Evolutionary conservation across 2,113 vertebrate genomes (phyloP).

Genomic region (Naja naja): DNA sequence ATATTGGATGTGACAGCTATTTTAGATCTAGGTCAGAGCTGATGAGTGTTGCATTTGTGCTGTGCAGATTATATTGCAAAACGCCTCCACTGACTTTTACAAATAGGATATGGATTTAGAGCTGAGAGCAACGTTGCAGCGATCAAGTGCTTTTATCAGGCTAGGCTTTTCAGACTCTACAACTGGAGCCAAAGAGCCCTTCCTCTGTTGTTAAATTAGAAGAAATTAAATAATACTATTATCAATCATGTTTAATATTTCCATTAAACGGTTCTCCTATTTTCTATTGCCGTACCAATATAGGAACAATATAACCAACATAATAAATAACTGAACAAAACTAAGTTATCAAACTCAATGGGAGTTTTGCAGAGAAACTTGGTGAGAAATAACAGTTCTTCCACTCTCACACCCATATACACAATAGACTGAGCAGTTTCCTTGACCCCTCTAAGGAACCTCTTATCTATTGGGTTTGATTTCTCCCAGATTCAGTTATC

Average conservation of each 20-base stretch:
- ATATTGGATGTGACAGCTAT: background rate
- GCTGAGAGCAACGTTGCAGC: fast-evolving
- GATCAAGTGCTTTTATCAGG: background rate
- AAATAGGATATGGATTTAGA: background rate
- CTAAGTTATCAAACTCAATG: background rate
- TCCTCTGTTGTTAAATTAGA: background rate
- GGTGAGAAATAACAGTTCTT: background rate
- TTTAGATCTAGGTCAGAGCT: background rate
- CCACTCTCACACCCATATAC: background rate
- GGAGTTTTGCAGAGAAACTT: background rate
- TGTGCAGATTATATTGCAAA: background rate
- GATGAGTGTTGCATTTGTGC: background rate
- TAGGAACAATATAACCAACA: background rate
- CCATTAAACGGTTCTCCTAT: background rate
- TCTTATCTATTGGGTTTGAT: background rate
- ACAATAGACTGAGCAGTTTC: background rate
- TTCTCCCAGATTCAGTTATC: background rate
- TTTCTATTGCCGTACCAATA: background rate
- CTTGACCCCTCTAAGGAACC: background rate
- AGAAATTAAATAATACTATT: fast-evolving
- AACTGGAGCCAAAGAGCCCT: background rate
- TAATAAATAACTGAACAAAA: background rate
- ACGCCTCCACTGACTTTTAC: background rate
- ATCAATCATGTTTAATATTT: background rate
- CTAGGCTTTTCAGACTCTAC: background rate